Evolutionary conservation across 2,797 vertebrate species (phyloP).

Genomic region (Rhadinocentrus ornatus): DNA sequence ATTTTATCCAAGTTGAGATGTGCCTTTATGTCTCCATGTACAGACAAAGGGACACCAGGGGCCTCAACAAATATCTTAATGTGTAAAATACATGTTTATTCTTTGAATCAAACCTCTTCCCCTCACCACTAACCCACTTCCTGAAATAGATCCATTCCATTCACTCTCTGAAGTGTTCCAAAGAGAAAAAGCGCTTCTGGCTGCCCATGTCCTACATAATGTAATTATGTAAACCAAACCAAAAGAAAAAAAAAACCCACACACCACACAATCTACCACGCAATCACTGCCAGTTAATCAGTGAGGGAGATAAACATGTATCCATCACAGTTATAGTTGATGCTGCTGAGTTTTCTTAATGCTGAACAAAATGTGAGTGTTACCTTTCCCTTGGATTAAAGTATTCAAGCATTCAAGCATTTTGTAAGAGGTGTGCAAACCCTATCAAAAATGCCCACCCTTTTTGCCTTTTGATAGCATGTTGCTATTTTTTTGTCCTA

Average conservation of each 20-base stretch:
- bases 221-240: constrained; percentile 82
- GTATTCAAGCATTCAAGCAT: constrained; percentile 3
- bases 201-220: constrained; percentile 84
- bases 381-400: constrained; percentile 16
- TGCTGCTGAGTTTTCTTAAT: neutral
- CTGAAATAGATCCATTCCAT: constrained; percentile 83
- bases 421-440: constrained; percentile 8
- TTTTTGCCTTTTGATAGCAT: constrained; percentile 4
- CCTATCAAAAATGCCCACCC: neutral
- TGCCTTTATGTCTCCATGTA: constrained; percentile 42
- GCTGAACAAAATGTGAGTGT: constrained; percentile 2
- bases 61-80: constrained; percentile 76
- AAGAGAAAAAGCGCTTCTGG: constrained; percentile 82
- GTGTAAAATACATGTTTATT: constrained; percentile 80
- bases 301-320: constrained; percentile 16
- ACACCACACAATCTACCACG: constrained; percentile 59
- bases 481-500: constrained; percentile 37
- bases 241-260: constrained; percentile 48
- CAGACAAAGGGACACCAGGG: constrained; percentile 53
- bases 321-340: neutral
- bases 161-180: constrained; percentile 83
- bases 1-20: constrained; percentile 13
- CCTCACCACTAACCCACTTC: constrained; percentile 85
- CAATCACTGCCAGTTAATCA: constrained; percentile 65
- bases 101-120: constrained; percentile 77